A percentile compares a stretch with the other conserved stretches of the same genome.
These are phyloP conservation scores for Holothuria leucospilota DNA, from an alignment of 53 echinoderm and acorn worm genomes.

Conservation along the genomic window DNA sequence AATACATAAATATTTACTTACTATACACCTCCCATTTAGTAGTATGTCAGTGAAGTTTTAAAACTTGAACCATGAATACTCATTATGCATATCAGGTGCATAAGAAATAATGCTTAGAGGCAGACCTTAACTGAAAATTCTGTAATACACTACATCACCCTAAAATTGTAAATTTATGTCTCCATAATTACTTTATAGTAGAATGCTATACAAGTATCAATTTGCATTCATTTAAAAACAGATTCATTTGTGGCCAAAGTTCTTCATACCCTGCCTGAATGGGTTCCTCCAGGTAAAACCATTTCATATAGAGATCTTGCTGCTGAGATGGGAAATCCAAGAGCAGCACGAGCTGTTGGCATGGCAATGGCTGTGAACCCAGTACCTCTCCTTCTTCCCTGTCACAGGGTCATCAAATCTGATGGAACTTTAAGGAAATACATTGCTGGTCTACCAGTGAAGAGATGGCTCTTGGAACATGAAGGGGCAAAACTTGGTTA, in stretches of 20 bases:
- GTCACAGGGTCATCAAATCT: conserved; percentile 80
- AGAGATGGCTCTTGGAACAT: conserved; percentile 87
- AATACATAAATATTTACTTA: no score
- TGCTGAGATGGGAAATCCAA: conserved; percentile 73
- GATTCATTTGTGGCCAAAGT: conserved; percentile 86
- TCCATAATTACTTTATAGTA: no score
- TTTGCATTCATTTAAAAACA: conserved; percentile 11
- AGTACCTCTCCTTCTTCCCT: conserved; percentile 79
- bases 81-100: no score
- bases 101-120: no score
- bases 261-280: conserved; percentile 68
- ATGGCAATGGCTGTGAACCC: conserved; percentile 90
- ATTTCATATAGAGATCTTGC: conserved; percentile 84
- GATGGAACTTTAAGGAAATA: conserved; percentile 80
- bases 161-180: no score
- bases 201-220: no score
- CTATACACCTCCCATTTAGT: no score
- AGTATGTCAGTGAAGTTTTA: no score
- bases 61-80: no score
- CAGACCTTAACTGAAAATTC: no score
- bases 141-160: no score
- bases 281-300: conserved; percentile 79
- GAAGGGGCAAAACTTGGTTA: conserved; percentile 61
- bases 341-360: conserved; percentile 87
- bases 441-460: conserved; percentile 82